phyloP scores from a whole-genome alignment of 2,113 vertebrate genomes.

The Alethe castanea region DNA sequence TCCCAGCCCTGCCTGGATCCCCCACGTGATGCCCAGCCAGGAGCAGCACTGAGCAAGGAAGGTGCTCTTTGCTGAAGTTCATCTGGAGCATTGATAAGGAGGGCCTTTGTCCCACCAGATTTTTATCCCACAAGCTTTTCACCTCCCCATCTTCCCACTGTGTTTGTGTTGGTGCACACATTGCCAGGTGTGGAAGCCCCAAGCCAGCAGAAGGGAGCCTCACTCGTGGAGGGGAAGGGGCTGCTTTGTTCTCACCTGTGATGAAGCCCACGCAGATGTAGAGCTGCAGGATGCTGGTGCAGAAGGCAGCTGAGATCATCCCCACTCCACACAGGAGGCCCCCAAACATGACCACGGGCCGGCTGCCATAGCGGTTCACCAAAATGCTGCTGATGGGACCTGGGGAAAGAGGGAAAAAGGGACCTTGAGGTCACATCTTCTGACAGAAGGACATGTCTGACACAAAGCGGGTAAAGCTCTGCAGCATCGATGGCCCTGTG shows the following conservation, averaged over 20 bases:
- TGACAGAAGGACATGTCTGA: neutral
- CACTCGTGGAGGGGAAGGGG: accelerated
- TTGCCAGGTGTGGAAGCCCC: accelerated
- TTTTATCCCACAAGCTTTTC: neutral
- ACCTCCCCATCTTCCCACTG: accelerated
- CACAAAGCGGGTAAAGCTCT: neutral
- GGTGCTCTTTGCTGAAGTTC: neutral
- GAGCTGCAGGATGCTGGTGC: slow-evolving; percentile 78
- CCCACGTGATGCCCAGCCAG: neutral
- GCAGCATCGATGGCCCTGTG: neutral
- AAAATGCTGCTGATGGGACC: slow-evolving; percentile 80
- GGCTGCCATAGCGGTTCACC: slow-evolving; percentile 80
- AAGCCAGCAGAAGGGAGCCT: neutral
- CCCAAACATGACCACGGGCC: slow-evolving; percentile 78
- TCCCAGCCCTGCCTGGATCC: too few relatives aligned
- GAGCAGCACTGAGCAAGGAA: accelerated
- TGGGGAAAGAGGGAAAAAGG: slow-evolving; percentile 8
- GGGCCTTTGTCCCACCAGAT: neutral
- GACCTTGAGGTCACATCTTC: neutral
- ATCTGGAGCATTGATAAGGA: neutral
- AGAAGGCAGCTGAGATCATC: slow-evolving; percentile 79
- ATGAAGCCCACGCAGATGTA: slow-evolving; percentile 80
- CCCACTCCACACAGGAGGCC: slow-evolving; percentile 76
- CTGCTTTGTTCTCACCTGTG: slow-evolving; percentile 71
- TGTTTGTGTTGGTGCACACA: accelerated